Evolutionary conservation across 2,888 invertebrate genomes (phyloP).

Genomic region (Odontocerum albicorne): DNA sequence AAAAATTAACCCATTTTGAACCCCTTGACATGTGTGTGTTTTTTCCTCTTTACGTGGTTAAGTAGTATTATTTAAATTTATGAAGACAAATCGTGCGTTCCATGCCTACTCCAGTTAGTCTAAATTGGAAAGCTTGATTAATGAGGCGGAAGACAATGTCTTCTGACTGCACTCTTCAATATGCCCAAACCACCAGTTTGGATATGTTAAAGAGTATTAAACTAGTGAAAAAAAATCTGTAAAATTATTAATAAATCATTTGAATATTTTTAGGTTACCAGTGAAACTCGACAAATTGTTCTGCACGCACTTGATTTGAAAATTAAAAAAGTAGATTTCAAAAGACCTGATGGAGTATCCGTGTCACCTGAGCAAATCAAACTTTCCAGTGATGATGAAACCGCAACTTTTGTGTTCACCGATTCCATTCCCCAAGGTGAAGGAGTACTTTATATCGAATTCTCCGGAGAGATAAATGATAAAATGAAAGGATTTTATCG

Average conservation of each 20-base stretch:
- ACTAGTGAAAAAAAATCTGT: no score
- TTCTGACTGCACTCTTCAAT: no score
- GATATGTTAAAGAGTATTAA: no score
- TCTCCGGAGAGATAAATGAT: slow-evolving; percentile 86
- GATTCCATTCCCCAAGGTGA: slow-evolving; percentile 60
- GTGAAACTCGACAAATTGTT: slow-evolving; percentile 66
- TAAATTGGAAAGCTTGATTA: no score
- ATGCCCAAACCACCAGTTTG: no score
- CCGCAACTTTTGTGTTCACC: slow-evolving; percentile 66
- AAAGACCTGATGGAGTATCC: slow-evolving; percentile 51
- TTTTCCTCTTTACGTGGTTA: no score
- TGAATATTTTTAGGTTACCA: slow-evolving; percentile 63
- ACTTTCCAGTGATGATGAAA: slow-evolving; percentile 64
- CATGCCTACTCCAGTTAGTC: no score
- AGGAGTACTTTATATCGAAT: slow-evolving; percentile 66
- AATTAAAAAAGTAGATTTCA: slow-evolving; percentile 63
- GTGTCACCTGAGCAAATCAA: slow-evolving; percentile 47
- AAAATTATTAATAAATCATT: slow-evolving; percentile 13
- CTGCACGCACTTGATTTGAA: slow-evolving; percentile 79
- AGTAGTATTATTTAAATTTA: no score
- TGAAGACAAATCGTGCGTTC: no score
- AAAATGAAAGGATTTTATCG: slow-evolving; percentile 96
- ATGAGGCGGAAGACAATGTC: no score
- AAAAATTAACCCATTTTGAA: no score
- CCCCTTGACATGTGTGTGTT: no score